phyloP scores from a whole-genome alignment of 2,797 vertebrate genomes.

The Pangasius macronema region DNA sequence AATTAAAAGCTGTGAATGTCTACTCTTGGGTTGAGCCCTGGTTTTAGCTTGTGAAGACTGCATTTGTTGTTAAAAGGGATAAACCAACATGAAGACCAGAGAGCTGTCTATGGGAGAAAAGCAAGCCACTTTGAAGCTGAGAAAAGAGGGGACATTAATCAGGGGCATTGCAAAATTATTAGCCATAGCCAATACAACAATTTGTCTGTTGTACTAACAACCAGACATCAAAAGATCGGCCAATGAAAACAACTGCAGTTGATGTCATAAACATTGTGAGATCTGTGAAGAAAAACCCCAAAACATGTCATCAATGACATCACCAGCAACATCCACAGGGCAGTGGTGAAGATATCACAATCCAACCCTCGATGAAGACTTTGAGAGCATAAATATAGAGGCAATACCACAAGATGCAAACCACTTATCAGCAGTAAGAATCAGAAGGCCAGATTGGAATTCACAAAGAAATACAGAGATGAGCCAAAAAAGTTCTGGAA shows the following conservation, averaged over 20 bases:
- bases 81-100: neutral
- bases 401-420: neutral
- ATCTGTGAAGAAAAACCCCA: neutral
- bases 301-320: neutral
- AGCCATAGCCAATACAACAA: neutral
- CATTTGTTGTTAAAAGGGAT: neutral
- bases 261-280: neutral
- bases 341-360: too few relatives aligned
- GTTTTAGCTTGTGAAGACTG: neutral
- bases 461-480: too few relatives aligned
- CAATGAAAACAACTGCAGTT: too few relatives aligned
- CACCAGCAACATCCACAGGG: neutral
- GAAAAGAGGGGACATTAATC: neutral
- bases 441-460: neutral
- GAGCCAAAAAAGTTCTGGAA: too few relatives aligned
- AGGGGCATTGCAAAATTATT: neutral
- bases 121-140: neutral
- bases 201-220: too few relatives aligned
- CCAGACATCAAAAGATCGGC: neutral
- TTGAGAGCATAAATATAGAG: too few relatives aligned
- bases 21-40: too few relatives aligned
- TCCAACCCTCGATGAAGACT: neutral
- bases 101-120: neutral
- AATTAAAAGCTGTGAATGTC: neutral
- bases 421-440: neutral